Evolutionary conservation across 2,888 invertebrate species (phyloP).

Genomic region (Galerucella nymphaeae): DNA sequence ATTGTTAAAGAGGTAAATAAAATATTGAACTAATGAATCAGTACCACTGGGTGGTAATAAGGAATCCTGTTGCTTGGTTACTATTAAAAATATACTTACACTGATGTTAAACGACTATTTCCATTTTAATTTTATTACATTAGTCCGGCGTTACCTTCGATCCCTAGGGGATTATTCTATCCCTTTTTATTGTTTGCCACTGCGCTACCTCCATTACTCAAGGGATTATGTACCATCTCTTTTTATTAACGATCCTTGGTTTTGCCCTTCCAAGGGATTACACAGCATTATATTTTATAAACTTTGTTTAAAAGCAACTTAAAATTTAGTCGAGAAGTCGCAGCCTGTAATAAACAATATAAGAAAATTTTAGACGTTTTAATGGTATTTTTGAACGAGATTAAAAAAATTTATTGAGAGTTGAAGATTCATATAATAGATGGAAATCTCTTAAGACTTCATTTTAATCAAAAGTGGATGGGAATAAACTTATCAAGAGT

Average conservation of each 20-base stretch:
- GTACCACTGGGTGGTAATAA: too few species aligned
- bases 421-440: too few species aligned
- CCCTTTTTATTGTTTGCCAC: not conserved
- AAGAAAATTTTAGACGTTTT: not conserved
- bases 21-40: too few species aligned
- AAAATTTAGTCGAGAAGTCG: constrained; percentile 11
- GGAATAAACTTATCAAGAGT: too few species aligned
- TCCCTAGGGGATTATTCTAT: not conserved
- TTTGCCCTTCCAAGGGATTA: constrained; percentile 10
- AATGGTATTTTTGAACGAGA: not conserved
- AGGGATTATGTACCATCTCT: constrained; percentile 20
- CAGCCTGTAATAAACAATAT: not conserved
- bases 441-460: too few species aligned
- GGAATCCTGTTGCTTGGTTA: too few species aligned
- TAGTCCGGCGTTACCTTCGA: not conserved
- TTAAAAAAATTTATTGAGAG: not conserved
- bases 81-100: not conserved
- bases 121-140: not conserved
- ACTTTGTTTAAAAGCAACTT: constrained; percentile 24
- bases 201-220: constrained; percentile 13
- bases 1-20: too few species aligned
- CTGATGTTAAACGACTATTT: not conserved
- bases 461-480: too few species aligned
- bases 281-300: constrained; percentile 20
- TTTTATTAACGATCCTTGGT: constrained; percentile 22